phyloP scores from a whole-genome alignment of 2,888 invertebrate genomes.

The Meganola albula region DNA sequence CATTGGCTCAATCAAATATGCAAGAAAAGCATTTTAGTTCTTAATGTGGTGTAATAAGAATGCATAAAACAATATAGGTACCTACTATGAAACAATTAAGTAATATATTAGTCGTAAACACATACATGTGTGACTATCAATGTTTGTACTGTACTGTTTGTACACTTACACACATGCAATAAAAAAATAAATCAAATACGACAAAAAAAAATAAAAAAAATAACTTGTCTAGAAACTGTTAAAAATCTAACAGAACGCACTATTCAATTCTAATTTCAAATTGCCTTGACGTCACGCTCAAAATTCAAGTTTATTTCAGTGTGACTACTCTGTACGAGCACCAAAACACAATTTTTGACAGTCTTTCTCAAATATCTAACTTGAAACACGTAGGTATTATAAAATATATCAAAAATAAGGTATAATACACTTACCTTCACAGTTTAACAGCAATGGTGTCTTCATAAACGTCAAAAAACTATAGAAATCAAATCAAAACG shows the following conservation, averaged over 20 bases:
- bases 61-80: constrained; percentile 18
- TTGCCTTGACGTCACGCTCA: constrained; percentile 35
- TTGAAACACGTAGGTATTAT: constrained; percentile 11
- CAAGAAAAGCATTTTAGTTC: constrained; percentile 33
- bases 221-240: constrained; percentile 9
- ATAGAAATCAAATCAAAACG: constrained; percentile 59
- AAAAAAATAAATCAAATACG: constrained; percentile 6
- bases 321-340: constrained; percentile 32
- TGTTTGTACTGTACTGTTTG: constrained; percentile 5
- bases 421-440: constrained; percentile 46
- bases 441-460: constrained; percentile 38
- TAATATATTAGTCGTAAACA: constrained; percentile 23
- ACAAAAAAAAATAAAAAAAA: constrained; percentile 7
- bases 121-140: constrained; percentile 12
- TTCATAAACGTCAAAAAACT: constrained; percentile 56
- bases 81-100: too few relatives aligned
- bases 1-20: constrained; percentile 29
- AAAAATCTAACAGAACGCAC: constrained; percentile 19
- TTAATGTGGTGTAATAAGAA: constrained; percentile 31
- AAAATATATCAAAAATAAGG: constrained; percentile 18
- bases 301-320: constrained; percentile 41
- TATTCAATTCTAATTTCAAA: constrained; percentile 24
- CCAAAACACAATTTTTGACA: constrained; percentile 20
- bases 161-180: constrained; percentile 10
- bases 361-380: constrained; percentile 14